phyloP scores from a whole-genome alignment of 2,113 vertebrate species.

The Varanus komodoensis region DNA sequence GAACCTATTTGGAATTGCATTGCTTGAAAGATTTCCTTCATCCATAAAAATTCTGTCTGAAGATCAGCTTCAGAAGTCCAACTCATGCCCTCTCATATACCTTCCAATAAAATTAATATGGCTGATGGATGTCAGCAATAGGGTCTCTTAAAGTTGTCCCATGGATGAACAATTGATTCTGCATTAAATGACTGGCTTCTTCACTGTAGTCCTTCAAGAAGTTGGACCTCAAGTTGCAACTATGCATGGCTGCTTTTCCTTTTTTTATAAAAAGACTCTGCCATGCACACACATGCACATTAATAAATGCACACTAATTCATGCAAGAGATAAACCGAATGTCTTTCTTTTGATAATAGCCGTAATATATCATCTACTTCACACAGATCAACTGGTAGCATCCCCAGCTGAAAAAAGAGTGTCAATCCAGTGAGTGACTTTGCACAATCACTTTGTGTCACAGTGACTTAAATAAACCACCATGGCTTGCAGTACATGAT shows the following conservation, averaged over 20 bases:
- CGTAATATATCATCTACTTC: conserved; percentile 47
- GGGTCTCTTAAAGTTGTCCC: neutral
- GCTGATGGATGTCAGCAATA: neutral
- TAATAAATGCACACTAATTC: neutral
- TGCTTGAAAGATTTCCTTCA: neutral
- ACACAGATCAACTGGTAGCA: conserved; percentile 42
- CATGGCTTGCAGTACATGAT: too few species aligned
- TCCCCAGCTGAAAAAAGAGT: conserved; percentile 48
- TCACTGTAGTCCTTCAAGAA: neutral
- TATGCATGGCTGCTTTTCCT: neutral
- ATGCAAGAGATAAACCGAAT: conserved; percentile 2
- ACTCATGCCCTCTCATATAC: neutral
- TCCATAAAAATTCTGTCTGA: neutral
- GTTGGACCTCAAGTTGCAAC: too few species aligned
- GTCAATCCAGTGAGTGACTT: too few species aligned
- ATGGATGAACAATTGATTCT: neutral
- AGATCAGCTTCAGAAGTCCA: neutral
- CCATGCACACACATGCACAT: too few species aligned
- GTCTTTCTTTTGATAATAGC: conserved; percentile 33
- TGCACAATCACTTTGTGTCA: too few species aligned
- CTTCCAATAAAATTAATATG: neutral
- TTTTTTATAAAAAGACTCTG: neutral
- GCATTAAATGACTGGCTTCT: neutral
- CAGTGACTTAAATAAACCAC: too few species aligned
- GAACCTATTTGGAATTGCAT: neutral